Percentiles rank a stretch among this genome's conserved stretches.
Evolutionary conservation across 1,140 invertebrate species (phyloP).

Genomic region (Bemisia tabaci): DNA sequence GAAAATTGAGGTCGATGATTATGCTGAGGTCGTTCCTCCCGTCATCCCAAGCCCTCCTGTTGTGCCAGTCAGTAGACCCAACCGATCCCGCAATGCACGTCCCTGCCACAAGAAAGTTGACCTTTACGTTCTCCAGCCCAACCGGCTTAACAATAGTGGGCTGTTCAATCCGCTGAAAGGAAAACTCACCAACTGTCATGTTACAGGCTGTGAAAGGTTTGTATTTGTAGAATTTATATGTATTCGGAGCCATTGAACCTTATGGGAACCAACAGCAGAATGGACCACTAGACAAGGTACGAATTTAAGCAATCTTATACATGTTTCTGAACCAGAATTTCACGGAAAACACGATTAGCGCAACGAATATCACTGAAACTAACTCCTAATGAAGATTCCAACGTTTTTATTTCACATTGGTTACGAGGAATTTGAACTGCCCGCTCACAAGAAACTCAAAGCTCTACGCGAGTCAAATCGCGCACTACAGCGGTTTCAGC

Average conservation of each 20-base stretch:
- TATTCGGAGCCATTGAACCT: not conserved
- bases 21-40: not conserved
- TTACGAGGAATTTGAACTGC: too few relatives aligned
- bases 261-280: not conserved
- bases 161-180: slow-evolving; percentile 64
- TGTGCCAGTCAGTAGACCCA: slow-evolving; percentile 27
- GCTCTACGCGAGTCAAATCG: too few relatives aligned
- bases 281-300: too few relatives aligned
- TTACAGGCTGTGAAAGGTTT: slow-evolving; percentile 76
- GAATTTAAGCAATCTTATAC: too few relatives aligned
- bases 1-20: slow-evolving; percentile 16
- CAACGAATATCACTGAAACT: too few relatives aligned
- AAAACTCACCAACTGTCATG: slow-evolving; percentile 81
- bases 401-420: too few relatives aligned
- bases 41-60: slow-evolving; percentile 23
- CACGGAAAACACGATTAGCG: too few relatives aligned
- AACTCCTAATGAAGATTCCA: too few relatives aligned
- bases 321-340: too few relatives aligned
- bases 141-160: slow-evolving; percentile 60
- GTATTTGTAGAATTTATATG: slow-evolving; percentile 6
- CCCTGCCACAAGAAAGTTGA: slow-evolving; percentile 77
- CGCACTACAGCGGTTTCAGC: too few relatives aligned
- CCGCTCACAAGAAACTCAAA: too few relatives aligned
- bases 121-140: slow-evolving; percentile 69
- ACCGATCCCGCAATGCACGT: slow-evolving; percentile 34